A percentile compares a stretch with the other conserved stretches of the same genome.
These are phyloP conservation scores for Xenentodon cancila DNA, from an alignment of 2,797 vertebrate genomes.

Conservation along the genomic window DNA sequence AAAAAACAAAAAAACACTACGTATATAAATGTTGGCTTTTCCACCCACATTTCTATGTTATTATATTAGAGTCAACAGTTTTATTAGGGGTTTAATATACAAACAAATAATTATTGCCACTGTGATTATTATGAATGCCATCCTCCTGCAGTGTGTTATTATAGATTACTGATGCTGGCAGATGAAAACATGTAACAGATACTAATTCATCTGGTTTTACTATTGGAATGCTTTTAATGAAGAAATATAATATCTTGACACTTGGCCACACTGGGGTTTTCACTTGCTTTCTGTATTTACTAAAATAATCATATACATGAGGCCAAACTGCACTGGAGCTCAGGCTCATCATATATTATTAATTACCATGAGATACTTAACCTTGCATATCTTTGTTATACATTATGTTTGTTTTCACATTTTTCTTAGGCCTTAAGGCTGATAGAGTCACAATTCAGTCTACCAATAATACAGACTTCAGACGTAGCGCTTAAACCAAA, in stretches of 20 bases:
- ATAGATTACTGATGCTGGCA: conserved; percentile 38
- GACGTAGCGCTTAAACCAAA: neutral
- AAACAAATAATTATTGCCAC: conserved; percentile 62
- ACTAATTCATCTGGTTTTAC: conserved; percentile 36
- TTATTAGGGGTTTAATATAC: conserved; percentile 55
- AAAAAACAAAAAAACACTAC: conserved; percentile 39
- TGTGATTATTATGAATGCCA: conserved; percentile 57
- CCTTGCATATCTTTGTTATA: neutral
- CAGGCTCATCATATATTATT: no score
- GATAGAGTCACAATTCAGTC: neutral
- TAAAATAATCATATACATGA: no score
- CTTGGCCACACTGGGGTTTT: neutral
- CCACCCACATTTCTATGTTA: conserved; percentile 48
- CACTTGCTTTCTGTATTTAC: no score
- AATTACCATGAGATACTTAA: no score
- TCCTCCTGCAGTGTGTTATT: conserved; percentile 34
- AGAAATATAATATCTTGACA: neutral
- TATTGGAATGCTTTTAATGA: conserved; percentile 14
- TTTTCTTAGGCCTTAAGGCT: neutral
- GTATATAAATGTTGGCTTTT: conserved; percentile 71
- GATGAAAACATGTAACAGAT: conserved; percentile 28
- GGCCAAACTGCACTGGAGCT: no score
- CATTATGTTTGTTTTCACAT: neutral
- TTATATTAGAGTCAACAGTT: conserved; percentile 53
- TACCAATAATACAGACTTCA: neutral